Conservation (phyloP, 2,113 vertebrate species). For the Petroica traversi region DNA sequence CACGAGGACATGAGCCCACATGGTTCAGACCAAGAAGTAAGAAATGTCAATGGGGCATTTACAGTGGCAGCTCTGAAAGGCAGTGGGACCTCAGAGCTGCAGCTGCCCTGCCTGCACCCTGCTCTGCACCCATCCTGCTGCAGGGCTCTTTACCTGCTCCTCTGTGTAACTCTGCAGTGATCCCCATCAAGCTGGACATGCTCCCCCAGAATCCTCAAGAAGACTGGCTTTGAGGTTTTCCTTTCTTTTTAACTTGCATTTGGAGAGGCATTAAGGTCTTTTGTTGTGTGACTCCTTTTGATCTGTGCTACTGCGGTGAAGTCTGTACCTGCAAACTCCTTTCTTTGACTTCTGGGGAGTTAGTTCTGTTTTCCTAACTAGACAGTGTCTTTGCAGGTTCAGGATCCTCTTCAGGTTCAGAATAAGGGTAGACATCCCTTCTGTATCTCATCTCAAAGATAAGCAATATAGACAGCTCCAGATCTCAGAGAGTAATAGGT, state of each 20-base stretch:
- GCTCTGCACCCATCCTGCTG: background rate
- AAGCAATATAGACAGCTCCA: background rate
- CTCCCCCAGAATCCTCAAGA: background rate
- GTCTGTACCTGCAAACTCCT: background rate
- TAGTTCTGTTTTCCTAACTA: background rate
- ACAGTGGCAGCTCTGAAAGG: background rate
- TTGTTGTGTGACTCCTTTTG: background rate
- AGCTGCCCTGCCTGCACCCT: background rate
- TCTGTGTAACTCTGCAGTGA: background rate
- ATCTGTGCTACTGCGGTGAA: background rate
- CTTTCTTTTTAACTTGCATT: background rate
- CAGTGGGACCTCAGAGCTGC: background rate
- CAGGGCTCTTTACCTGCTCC: fast-evolving
- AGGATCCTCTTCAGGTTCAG: background rate
- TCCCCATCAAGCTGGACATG: background rate
- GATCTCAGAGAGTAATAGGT: background rate
- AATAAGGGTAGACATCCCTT: background rate
- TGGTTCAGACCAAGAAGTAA: background rate
- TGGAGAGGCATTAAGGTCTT: background rate
- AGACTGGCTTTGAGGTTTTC: background rate
- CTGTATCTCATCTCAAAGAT: background rate
- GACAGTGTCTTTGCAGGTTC: background rate
- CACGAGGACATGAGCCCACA: background rate
- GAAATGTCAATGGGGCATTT: background rate
- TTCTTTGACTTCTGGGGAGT: background rate